Percentiles rank a stretch among this genome's conserved stretches.
Conservation (phyloP, 2,113 vertebrate genomes). For the Trematocara zebra region DNA sequence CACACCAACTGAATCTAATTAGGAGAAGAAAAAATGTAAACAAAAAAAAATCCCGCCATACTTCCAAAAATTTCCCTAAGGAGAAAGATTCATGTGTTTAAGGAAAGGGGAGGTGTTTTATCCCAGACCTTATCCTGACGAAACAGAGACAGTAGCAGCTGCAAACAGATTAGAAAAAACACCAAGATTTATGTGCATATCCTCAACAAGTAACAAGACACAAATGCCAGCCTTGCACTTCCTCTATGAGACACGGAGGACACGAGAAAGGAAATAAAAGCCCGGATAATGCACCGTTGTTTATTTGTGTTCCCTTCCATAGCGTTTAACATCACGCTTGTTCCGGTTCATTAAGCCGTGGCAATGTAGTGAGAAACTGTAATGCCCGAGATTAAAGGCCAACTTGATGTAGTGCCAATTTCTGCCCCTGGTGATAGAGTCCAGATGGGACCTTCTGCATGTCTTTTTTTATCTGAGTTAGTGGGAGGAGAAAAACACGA, state of each 20-base stretch:
- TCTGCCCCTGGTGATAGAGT: conserved; percentile 16
- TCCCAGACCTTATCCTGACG: not conserved
- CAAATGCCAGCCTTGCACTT: conserved; percentile 26
- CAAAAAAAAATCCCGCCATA: not conserved
- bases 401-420: conserved; percentile 16
- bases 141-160: not conserved
- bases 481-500: not conserved
- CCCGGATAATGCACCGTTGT: not conserved
- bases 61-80: conserved; percentile 9
- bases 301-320: not conserved
- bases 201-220: not conserved
- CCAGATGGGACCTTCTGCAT: conserved; percentile 39
- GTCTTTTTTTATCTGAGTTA: not conserved
- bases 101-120: not conserved
- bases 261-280: not conserved
- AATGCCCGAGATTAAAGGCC: conserved; percentile 15
- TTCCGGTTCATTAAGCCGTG: conserved; percentile 6
- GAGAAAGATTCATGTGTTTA: conserved; percentile 42
- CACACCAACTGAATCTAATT: conserved; percentile 1
- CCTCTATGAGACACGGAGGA: conserved; percentile 4
- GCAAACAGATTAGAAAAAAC: not conserved
- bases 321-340: not conserved
- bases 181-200: not conserved
- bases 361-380: conserved; percentile 14
- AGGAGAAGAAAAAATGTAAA: not conserved